Conservation (phyloP, 2,113 vertebrate species). For the Oenanthe melanoleuca region DNA sequence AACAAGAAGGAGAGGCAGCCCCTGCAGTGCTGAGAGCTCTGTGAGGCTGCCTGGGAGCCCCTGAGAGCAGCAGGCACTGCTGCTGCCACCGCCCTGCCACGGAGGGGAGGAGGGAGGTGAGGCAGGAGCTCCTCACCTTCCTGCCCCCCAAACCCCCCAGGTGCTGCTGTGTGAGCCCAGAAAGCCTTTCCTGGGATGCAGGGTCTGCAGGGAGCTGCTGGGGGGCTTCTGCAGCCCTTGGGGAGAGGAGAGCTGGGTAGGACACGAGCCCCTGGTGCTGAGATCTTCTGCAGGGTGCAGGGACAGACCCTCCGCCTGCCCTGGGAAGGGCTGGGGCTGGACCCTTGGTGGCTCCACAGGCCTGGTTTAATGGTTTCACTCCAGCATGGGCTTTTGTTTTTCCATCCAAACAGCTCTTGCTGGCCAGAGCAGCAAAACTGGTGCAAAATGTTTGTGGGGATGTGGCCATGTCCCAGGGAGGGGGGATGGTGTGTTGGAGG, state of each 20-base stretch:
- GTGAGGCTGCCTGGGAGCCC: neutral
- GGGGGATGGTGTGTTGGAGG: neutral
- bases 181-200: neutral
- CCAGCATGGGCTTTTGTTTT: neutral
- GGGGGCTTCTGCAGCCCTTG: neutral
- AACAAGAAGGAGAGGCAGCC: neutral
- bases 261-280: rapidly evolving
- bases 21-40: neutral
- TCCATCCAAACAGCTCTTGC: neutral
- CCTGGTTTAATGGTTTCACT: neutral
- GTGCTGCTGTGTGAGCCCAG: neutral
- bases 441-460: rapidly evolving
- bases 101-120: neutral
- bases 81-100: neutral
- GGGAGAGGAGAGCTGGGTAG: neutral
- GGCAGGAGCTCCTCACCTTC: neutral
- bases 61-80: neutral
- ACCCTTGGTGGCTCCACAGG: rapidly evolving
- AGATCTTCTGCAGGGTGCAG: neutral
- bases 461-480: neutral
- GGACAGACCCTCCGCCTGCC: neutral
- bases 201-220: neutral
- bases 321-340: neutral
- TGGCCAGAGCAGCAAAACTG: neutral
- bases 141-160: neutral